Evolutionary conservation across 1,140 invertebrate genomes (phyloP), one percentile per base, ranked within the genome.

Genomic region (Drosophila pectinifera): DNA sequence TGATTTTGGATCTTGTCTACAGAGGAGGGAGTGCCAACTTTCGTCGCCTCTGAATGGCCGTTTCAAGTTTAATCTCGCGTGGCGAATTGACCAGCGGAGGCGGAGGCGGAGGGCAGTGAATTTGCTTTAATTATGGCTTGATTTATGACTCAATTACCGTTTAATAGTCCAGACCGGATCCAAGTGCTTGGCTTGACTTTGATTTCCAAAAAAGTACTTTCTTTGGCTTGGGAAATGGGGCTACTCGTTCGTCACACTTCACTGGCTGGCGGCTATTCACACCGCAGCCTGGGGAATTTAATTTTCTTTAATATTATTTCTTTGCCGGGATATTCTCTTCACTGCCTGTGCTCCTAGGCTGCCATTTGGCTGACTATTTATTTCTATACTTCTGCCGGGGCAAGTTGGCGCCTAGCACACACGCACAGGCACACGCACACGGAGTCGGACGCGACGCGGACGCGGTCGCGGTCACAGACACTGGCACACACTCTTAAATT

Each of bases 121-220:
- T 38, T 41, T 45, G 54, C 65, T 68, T 74, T 86, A 65, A 80
- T 86, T 74, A 67, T 67, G 42, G 51, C 59, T 75, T 78, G 65
- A 82, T 82, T 78, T 64, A 86, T 76, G 65, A 70, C 62, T 79
- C 72, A 86, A 88, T 86, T 86, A 86, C 82, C 82, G 62, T 86
- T 83, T 65, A 62, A 58, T 46, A 79, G 73, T 76, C 61, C 73
- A 73, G 78, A 63, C 61, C 73, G 68, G 61, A 45, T 78, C 69
- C 46, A 26, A 58, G 62, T 70, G 36, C 58, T 54, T 45, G 36
- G 36, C 54, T 54, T 28, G 28, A 36, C 57, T 58, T 65, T 49
- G 48, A 36, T 57, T 80, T 67, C 31, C 54, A 53, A 42, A 53
- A 51, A 57, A 48, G 45, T 70, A 59, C 36, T 57, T 36, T 49